phyloP scores from a whole-genome alignment of 2,113 vertebrate species.

The Hylia prasina region DNA sequence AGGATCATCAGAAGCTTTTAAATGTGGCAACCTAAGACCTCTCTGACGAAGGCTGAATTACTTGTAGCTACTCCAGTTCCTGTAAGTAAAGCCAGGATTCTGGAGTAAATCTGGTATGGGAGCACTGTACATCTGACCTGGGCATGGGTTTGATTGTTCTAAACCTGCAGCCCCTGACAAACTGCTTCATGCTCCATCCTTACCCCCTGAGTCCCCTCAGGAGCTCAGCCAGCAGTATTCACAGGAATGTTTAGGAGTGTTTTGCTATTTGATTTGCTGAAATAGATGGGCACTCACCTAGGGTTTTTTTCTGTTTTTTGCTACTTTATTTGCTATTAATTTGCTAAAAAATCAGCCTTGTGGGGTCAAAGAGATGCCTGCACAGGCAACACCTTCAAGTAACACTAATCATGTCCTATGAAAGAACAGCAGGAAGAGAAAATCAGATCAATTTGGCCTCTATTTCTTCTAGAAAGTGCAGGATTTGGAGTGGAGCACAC shows the following conservation, averaged over 20 bases:
- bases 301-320: neutral
- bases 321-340: neutral
- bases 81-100: neutral
- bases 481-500: neutral
- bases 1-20: neutral
- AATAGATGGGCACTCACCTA: neutral
- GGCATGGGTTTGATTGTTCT: neutral
- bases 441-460: neutral
- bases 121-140: neutral
- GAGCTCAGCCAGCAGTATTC: neutral
- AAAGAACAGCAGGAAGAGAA: neutral
- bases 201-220: neutral
- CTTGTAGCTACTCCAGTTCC: neutral
- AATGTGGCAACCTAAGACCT: neutral
- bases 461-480: neutral
- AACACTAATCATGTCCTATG: neutral
- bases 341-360: neutral
- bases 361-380: neutral
- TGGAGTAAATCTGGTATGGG: neutral
- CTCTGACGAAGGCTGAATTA: neutral
- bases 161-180: neutral
- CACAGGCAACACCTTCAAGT: neutral
- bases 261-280: neutral
- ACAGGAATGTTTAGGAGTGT: neutral
- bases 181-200: neutral